Evolutionary conservation across 2,797 vertebrate species (phyloP).

Genomic region (Coregonus sp.): DNA sequence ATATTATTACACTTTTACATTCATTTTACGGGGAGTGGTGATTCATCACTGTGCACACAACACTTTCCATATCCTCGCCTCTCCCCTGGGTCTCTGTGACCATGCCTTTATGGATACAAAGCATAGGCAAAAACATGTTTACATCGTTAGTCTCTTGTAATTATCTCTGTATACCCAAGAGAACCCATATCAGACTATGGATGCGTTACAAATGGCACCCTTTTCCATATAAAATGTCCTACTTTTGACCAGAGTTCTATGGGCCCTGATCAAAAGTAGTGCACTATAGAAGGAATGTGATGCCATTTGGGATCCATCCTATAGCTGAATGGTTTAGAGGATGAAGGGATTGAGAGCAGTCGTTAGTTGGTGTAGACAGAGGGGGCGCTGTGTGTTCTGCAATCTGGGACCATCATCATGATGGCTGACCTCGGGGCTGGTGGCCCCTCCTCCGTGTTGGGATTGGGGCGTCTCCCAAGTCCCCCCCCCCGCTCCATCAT

Average conservation of each 20-base stretch:
- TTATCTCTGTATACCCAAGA: slow-evolving; percentile 1
- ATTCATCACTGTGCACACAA: slow-evolving; percentile 29
- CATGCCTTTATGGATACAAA: slow-evolving; percentile 2
- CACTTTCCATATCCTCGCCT: neutral
- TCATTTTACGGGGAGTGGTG: slow-evolving; percentile 53
- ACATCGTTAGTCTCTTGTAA: neutral
- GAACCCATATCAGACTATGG: neutral
- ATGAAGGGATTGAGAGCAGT: neutral
- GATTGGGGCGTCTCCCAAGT: neutral
- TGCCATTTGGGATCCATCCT: neutral
- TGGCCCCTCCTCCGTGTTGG: neutral
- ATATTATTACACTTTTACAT: slow-evolving; percentile 64
- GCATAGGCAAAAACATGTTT: neutral
- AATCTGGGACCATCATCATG: neutral
- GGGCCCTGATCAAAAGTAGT: neutral
- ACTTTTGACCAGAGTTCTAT: neutral
- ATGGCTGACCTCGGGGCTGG: neutral
- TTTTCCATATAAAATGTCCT: neutral
- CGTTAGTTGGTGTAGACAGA: neutral
- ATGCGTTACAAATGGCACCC: neutral
- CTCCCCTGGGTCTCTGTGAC: neutral
- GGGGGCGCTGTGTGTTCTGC: neutral
- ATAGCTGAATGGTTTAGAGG: neutral
- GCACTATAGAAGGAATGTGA: neutral
- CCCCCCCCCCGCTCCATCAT: no score